phyloP scores from a whole-genome alignment of 2,888 invertebrate genomes.

The Meteorus cinctellus region DNA sequence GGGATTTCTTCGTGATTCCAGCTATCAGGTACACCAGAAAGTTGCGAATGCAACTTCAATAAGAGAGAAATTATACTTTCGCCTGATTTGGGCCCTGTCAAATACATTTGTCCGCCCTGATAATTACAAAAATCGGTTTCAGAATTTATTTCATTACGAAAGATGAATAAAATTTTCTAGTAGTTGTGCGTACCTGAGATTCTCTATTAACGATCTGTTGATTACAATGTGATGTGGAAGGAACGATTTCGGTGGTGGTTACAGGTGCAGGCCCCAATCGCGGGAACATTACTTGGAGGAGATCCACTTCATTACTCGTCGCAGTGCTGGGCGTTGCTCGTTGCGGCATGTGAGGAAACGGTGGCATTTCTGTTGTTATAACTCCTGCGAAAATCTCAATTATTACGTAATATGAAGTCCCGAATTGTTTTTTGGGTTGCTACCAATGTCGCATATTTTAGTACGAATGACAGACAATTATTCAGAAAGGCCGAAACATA shows the following conservation, averaged over 20 bases:
- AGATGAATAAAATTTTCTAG: not conserved
- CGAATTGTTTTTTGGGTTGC: too few species aligned
- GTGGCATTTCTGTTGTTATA: constrained; percentile 17
- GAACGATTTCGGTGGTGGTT: constrained; percentile 64
- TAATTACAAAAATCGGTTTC: not conserved
- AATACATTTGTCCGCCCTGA: constrained; percentile 61
- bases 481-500: constrained; percentile 50
- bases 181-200: constrained; percentile 57
- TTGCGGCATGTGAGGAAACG: constrained; percentile 54
- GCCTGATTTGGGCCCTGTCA: constrained; percentile 78
- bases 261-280: constrained; percentile 53
- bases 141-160: not conserved
- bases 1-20: constrained; percentile 75
- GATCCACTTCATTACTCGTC: constrained; percentile 72
- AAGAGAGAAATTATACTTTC: constrained; percentile 93
- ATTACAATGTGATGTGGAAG: constrained; percentile 67
- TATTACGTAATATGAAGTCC: not conserved
- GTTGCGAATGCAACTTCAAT: constrained; percentile 91
- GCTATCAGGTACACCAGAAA: constrained; percentile 88
- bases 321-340: constrained; percentile 66
- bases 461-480: too few species aligned
- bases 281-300: constrained; percentile 60
- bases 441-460: too few species aligned
- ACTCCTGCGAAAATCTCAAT: constrained; percentile 16
- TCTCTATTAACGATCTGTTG: constrained; percentile 66